These are phyloP conservation scores for Campoletis sonorensis DNA, from an alignment of 1,140 invertebrate species.

Conservation along the genomic window DNA sequence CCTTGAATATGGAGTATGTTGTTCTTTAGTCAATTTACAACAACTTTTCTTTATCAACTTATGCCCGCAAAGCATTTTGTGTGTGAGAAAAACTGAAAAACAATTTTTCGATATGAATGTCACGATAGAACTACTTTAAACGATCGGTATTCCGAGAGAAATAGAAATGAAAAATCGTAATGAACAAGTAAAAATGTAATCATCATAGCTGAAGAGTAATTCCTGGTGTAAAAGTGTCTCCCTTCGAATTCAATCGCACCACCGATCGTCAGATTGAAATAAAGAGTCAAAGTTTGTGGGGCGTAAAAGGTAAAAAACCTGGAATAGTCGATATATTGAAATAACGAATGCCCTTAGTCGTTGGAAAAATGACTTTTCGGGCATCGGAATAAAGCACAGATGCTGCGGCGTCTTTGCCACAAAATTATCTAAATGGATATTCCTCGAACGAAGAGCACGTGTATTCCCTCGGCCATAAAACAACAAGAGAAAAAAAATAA, in stretches of 20 bases:
- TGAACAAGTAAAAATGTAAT: neutral
- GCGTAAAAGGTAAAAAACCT: neutral
- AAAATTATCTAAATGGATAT: neutral
- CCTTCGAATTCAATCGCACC: neutral
- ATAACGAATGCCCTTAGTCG: neutral
- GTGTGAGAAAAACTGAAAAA: too few species aligned
- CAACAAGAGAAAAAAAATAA: neutral
- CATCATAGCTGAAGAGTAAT: neutral
- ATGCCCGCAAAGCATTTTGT: too few species aligned
- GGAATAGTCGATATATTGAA: neutral
- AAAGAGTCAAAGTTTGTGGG: neutral
- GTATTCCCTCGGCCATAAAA: neutral
- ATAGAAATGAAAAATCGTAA: too few species aligned
- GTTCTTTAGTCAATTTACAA: too few species aligned
- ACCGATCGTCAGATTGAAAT: neutral
- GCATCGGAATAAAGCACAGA: neutral
- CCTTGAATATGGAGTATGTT: too few species aligned
- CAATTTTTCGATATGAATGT: too few species aligned
- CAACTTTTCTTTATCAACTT: too few species aligned
- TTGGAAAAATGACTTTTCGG: neutral
- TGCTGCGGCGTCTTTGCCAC: neutral
- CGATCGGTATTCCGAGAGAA: too few species aligned
- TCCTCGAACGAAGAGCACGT: neutral
- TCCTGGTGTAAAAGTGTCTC: neutral
- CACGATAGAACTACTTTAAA: too few species aligned